These are phyloP conservation scores for Dysdera silvatica DNA, from an alignment of 1,140 invertebrate species.

Conservation along the genomic window DNA sequence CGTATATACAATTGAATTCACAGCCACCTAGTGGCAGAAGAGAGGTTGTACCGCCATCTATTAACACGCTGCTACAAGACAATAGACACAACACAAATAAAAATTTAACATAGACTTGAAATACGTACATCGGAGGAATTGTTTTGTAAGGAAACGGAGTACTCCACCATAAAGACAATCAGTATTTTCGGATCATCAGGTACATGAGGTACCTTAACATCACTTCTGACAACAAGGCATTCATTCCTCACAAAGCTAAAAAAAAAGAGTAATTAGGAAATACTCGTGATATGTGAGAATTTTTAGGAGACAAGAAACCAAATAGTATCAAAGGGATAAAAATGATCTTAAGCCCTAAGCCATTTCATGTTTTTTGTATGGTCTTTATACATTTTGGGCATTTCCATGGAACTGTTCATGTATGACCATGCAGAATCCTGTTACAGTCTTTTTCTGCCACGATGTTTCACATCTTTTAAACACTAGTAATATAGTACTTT, in stretches of 20 bases:
- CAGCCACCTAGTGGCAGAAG: no score
- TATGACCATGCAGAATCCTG: no score
- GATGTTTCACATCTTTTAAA: no score
- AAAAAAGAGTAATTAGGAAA: conserved; percentile 11
- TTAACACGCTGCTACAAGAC: no score
- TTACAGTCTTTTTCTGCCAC: no score
- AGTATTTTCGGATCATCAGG: conserved; percentile 15
- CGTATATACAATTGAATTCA: no score
- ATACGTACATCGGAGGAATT: conserved; percentile 7
- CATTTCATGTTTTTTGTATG: background rate
- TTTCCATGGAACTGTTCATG: background rate
- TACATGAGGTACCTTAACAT: conserved; percentile 20
- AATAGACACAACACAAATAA: no score
- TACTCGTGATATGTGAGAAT: background rate
- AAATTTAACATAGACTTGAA: background rate
- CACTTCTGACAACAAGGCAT: conserved; percentile 12
- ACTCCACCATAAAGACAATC: conserved; percentile 18
- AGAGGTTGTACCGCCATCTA: no score
- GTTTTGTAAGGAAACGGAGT: conserved; percentile 3
- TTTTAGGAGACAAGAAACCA: no score
- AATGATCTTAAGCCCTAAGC: no score
- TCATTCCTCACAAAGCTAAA: conserved; percentile 6
- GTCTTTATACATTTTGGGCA: background rate
- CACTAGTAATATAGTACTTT: no score
- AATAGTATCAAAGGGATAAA: background rate